These are phyloP conservation scores for Apamea crenata DNA, from an alignment of 2,888 invertebrate genomes.

Conservation along the genomic window DNA sequence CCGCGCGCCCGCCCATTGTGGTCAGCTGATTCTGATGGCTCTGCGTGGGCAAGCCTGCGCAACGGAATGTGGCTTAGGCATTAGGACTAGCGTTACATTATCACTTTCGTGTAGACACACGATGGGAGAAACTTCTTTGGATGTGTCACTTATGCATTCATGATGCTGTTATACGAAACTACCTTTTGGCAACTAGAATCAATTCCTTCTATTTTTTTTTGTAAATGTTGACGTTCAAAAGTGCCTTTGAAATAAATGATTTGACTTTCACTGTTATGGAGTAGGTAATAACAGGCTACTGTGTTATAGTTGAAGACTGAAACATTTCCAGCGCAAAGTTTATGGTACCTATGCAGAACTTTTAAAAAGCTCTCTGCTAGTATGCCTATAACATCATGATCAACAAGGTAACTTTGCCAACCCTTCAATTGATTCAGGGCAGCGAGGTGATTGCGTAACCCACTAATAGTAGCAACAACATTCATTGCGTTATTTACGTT, in stretches of 20 bases:
- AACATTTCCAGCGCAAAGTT: not conserved
- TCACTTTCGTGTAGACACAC: conserved; percentile 33
- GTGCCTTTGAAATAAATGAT: too few relatives aligned
- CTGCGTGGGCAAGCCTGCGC: conserved; percentile 58
- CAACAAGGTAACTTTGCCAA: not conserved
- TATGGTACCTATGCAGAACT: not conserved
- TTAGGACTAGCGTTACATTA: conserved; percentile 54
- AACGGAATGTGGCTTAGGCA: conserved; percentile 58
- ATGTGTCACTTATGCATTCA: not conserved
- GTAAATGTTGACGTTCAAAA: not conserved
- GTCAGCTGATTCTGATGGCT: conserved; percentile 68
- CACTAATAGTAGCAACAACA: too few relatives aligned
- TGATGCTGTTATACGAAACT: not conserved
- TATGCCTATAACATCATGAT: not conserved
- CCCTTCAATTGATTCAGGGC: not conserved
- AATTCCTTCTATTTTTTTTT: not conserved
- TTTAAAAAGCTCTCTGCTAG: not conserved
- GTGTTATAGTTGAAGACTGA: not conserved
- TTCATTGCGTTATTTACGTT: not conserved
- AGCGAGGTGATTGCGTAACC: not conserved
- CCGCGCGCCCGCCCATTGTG: conserved; percentile 74
- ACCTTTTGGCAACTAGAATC: not conserved
- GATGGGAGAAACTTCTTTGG: not conserved
- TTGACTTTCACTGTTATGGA: not conserved
- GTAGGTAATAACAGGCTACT: not conserved